phyloP scores from a whole-genome alignment of 2,797 vertebrate genomes.

The Liparis tanakae region DNA sequence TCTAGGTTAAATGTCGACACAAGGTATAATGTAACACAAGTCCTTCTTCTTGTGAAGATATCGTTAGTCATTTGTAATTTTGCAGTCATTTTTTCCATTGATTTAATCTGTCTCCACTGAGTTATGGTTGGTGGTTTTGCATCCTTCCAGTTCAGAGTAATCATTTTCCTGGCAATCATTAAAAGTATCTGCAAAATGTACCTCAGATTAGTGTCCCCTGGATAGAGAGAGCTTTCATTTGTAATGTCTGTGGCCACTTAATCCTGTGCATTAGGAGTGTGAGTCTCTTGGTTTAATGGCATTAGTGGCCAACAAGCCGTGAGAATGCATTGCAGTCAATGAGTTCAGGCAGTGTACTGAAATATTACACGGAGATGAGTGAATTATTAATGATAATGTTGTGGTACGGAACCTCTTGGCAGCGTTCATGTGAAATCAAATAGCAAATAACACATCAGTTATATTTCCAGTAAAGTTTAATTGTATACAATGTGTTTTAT shows the following conservation, averaged over 20 bases:
- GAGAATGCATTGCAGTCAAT: background rate
- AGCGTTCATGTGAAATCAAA: background rate
- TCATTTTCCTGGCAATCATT: too few relatives aligned
- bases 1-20: too few relatives aligned
- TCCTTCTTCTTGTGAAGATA: too few relatives aligned
- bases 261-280: background rate
- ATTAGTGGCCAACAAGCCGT: background rate
- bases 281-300: constrained; percentile 3
- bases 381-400: background rate
- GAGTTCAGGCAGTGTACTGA: background rate
- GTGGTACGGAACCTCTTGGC: too few relatives aligned
- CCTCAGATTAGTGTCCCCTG: too few relatives aligned
- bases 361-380: background rate
- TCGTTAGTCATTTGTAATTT: too few relatives aligned
- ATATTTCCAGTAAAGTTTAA: background rate
- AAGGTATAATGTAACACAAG: too few relatives aligned
- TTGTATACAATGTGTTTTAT: background rate
- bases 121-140: too few relatives aligned
- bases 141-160: too few relatives aligned
- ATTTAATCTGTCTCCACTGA: too few relatives aligned
- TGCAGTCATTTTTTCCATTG: too few relatives aligned
- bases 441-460: background rate
- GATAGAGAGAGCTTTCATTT: background rate
- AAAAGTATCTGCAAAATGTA: too few relatives aligned
- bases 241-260: background rate